Evolutionary conservation across 37 sponge, comb jelly and placozoan species (phyloP).

Genomic region (Eunapius fragilis): DNA sequence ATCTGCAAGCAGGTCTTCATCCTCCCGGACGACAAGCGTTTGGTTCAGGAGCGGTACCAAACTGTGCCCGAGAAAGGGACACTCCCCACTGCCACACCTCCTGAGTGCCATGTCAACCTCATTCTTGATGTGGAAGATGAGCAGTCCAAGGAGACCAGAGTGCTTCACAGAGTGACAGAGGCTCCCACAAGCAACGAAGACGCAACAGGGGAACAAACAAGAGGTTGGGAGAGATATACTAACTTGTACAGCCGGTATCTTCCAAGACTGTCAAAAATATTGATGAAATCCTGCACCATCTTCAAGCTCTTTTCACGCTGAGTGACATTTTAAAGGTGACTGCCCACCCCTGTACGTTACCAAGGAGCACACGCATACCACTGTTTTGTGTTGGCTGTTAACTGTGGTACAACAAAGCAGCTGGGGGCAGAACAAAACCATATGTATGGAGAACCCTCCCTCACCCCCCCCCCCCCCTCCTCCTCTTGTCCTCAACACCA

Average conservation of each 20-base stretch:
- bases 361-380: conserved; percentile 6
- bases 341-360: neutral
- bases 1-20: conserved; percentile 49
- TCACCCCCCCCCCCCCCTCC: too few species aligned
- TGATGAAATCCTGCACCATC: conserved; percentile 10
- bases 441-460: neutral
- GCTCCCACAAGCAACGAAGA: neutral
- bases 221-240: too few species aligned
- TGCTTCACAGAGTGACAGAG: conserved; percentile 42
- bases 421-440: conserved; percentile 1
- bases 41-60: conserved; percentile 30
- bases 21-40: neutral
- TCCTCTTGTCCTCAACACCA: too few species aligned
- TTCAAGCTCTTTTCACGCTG: conserved; percentile 50
- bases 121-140: conserved; percentile 66
- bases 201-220: too few species aligned
- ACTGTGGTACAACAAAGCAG: conserved; percentile 19
- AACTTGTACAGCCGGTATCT: conserved; percentile 35
- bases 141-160: conserved; percentile 63
- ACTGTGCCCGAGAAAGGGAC: conserved; percentile 45
- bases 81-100: conserved; percentile 6
- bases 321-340: neutral
- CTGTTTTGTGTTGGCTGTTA: conserved; percentile 12
- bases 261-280: conserved; percentile 19
- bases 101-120: conserved; percentile 59